Conservation (phyloP, 2,797 vertebrate species). For the Mormyrops boulengeri region DNA sequence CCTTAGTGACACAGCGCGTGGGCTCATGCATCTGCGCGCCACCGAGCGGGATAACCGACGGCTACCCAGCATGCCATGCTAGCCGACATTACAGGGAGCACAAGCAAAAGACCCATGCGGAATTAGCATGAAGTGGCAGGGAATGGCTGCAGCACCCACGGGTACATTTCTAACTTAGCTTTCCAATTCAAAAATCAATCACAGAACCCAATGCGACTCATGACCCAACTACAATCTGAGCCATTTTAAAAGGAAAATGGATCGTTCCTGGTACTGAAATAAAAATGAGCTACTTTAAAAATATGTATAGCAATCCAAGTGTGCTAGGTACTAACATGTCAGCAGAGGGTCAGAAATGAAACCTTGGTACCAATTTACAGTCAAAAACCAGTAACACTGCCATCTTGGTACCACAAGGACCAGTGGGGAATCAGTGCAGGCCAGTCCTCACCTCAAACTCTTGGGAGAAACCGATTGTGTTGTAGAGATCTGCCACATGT, state of each 20-base stretch:
- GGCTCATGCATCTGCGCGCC: neutral
- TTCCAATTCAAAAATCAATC: neutral
- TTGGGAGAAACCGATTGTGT: slow-evolving; percentile 82
- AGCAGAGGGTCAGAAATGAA: neutral
- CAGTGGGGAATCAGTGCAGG: neutral
- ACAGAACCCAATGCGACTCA: neutral
- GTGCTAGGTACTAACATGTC: neutral
- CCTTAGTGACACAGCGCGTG: neutral
- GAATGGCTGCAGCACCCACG: neutral
- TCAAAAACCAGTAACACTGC: neutral
- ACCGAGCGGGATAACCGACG: neutral
- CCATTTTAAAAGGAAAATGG: neutral
- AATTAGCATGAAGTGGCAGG: neutral
- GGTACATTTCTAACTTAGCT: neutral
- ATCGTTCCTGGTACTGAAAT: neutral
- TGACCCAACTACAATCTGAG: neutral
- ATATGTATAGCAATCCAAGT: neutral
- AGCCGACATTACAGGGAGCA: neutral
- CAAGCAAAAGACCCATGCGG: neutral
- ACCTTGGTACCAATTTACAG: neutral
- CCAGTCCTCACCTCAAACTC: slow-evolving; percentile 85
- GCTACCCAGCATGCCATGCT: neutral
- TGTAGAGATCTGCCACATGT: slow-evolving; percentile 87
- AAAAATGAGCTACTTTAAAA: neutral
- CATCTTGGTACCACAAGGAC: neutral